phyloP scores from a whole-genome alignment of 2,888 invertebrate genomes.

The Aleiodes alternator region DNA sequence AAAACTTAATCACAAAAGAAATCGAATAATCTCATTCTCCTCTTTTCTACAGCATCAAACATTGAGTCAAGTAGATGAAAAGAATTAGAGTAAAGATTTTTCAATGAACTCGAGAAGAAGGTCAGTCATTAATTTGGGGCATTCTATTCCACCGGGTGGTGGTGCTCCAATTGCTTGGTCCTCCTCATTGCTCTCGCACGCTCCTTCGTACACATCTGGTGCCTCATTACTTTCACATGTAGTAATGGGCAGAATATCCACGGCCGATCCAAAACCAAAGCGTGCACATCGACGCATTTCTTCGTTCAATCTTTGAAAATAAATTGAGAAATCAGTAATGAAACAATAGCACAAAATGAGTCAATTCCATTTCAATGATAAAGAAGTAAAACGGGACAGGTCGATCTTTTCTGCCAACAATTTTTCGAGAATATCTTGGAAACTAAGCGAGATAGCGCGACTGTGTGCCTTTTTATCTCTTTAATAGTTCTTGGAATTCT shows the following conservation, averaged over 20 bases:
- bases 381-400: too few relatives aligned
- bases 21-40: too few relatives aligned
- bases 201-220: slow-evolving; percentile 80
- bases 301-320: slow-evolving; percentile 77
- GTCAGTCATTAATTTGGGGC: slow-evolving; percentile 83
- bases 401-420: too few relatives aligned
- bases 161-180: slow-evolving; percentile 74
- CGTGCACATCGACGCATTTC: slow-evolving; percentile 81
- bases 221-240: slow-evolving; percentile 84
- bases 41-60: too few relatives aligned
- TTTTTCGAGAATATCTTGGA: too few relatives aligned
- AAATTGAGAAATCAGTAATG: slow-evolving; percentile 5
- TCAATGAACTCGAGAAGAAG: slow-evolving; percentile 82
- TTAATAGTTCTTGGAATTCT: too few relatives aligned
- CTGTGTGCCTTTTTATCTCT: too few relatives aligned
- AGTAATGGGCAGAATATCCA: slow-evolving; percentile 85
- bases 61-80: neutral
- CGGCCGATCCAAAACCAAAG: slow-evolving; percentile 82
- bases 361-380: neutral
- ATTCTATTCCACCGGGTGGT: slow-evolving; percentile 78
- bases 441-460: too few relatives aligned
- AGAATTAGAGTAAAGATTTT: slow-evolving; percentile 77
- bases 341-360: neutral
- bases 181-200: slow-evolving; percentile 67
- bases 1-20: too few relatives aligned